Evolutionary conservation across 2,888 invertebrate genomes (phyloP).

Genomic region (Parasteatoda lunata): DNA sequence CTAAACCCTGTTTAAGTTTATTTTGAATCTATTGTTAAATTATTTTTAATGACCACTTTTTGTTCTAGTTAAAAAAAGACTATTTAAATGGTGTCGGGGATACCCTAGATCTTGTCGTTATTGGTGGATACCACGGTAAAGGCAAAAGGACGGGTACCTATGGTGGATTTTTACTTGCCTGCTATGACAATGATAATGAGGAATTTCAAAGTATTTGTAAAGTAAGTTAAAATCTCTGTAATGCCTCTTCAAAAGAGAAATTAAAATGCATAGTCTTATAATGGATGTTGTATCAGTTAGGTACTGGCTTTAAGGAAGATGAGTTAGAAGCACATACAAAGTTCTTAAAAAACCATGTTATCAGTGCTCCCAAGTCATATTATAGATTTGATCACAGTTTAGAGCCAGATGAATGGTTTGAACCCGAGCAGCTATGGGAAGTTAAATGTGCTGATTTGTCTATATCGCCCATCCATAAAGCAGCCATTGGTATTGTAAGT

Average conservation of each 20-base stretch:
- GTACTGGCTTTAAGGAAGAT: conserved; percentile 96
- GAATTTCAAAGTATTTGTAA: conserved; percentile 95
- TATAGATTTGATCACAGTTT: conserved; percentile 84
- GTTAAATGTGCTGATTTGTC: conserved; percentile 98
- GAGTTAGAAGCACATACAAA: conserved; percentile 85
- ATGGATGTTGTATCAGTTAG: conserved; percentile 79
- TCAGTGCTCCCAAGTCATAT: conserved; percentile 83
- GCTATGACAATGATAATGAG: conserved; percentile 91
- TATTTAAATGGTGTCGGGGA: conserved; percentile 97
- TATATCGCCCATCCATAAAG: conserved; percentile 93
- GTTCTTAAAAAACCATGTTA: conserved; percentile 84
- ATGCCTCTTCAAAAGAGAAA: background rate
- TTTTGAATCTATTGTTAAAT: no score
- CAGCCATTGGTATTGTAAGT: conserved; percentile 84
- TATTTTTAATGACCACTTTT: no score
- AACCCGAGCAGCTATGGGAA: conserved; percentile 93
- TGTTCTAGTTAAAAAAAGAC: conserved; percentile 88
- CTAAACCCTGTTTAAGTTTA: no score
- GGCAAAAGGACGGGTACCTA: conserved; percentile 94
- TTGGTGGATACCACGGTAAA: conserved; percentile 94
- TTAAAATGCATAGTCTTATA: background rate
- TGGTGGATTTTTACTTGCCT: conserved; percentile 96
- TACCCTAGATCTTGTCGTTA: conserved; percentile 94
- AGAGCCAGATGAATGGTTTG: conserved; percentile 91
- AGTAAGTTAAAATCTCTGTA: conserved; percentile 76